These are phyloP conservation scores for Chironomus striatipennis DNA, from an alignment of 1,140 invertebrate species.

Conservation along the genomic window DNA sequence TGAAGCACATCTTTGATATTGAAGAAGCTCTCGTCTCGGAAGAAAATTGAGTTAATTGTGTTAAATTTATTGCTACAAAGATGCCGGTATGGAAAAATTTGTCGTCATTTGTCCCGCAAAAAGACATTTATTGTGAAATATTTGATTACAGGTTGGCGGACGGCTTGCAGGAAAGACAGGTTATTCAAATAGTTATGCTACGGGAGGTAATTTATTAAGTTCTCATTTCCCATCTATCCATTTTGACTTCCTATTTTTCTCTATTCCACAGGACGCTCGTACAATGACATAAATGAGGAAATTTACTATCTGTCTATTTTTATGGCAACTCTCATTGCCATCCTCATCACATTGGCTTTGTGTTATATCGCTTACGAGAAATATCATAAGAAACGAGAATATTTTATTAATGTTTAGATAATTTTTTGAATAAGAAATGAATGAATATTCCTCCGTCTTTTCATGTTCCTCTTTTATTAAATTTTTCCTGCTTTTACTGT, in stretches of 20 bases:
- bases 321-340: constrained; percentile 71
- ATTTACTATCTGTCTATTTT: constrained; percentile 79
- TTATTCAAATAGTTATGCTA: constrained; percentile 51
- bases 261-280: constrained; percentile 53
- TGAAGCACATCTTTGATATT: too few relatives aligned
- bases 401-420: constrained; percentile 56
- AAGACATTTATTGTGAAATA: too few relatives aligned
- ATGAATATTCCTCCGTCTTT: neutral
- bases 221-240: neutral
- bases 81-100: too few relatives aligned
- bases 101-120: too few relatives aligned
- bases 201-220: constrained; percentile 5
- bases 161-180: constrained; percentile 45
- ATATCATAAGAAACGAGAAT: constrained; percentile 62
- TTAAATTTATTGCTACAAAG: too few relatives aligned
- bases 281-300: constrained; percentile 73
- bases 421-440: neutral
- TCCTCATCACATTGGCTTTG: constrained; percentile 67
- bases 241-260: neutral
- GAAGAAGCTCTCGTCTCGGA: too few relatives aligned
- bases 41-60: too few relatives aligned
- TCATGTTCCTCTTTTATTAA: neutral
- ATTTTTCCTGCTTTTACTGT: neutral
- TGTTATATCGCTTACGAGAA: constrained; percentile 72
- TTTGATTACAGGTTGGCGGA: neutral